phyloP scores from a whole-genome alignment of 2,113 vertebrate species.

The sheep (Ovis aries) region ARS-UI_Ramb_v3.0 NC_056080.1:11978501-11979000 shows the following conservation, averaged over 20 bases:
- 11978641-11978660: background rate
- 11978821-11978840: background rate
- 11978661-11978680: background rate
- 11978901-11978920: background rate
- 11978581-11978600: background rate
- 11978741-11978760: background rate
- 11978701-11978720: background rate
- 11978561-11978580: background rate
- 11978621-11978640: background rate
- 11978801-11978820: background rate
- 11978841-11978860: background rate
- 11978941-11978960: background rate
- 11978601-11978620: background rate
- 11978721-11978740: background rate
- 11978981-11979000: background rate
- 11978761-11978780: background rate
- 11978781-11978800: constrained; percentile 23
- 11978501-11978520: background rate
- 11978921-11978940: background rate
- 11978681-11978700: background rate
- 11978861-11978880: background rate
- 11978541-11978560: background rate
- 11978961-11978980: background rate
- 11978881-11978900: background rate
- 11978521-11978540: background rate